Conservation (phyloP, 2,113 vertebrate species). For the Acrocephalus arundinaceus region DNA sequence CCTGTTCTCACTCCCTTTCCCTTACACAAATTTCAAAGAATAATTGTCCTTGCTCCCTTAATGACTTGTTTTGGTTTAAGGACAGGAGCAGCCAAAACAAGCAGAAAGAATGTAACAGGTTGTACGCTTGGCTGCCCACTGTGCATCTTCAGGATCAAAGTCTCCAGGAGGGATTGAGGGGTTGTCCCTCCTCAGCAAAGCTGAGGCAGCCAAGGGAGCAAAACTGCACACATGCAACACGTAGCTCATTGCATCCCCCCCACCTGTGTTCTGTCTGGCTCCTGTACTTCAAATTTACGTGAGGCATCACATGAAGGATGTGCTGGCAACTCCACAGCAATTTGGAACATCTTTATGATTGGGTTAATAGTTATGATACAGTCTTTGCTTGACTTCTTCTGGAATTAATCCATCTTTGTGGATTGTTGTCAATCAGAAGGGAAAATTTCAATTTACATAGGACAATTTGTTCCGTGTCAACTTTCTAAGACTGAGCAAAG, state of each 20-base stretch:
- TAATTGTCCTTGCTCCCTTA: background rate
- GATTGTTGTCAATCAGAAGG: constrained; percentile 51
- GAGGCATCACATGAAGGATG: rapidly evolving
- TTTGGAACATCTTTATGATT: constrained; percentile 9
- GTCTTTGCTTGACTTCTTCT: constrained; percentile 42
- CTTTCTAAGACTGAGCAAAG: constrained; percentile 53
- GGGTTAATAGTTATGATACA: constrained; percentile 25
- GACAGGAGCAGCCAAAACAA: background rate
- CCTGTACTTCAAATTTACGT: rapidly evolving
- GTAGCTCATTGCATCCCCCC: background rate
- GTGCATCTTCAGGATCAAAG: background rate
- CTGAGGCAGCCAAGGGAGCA: background rate
- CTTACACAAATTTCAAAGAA: background rate
- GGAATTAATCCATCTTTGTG: constrained; percentile 63
- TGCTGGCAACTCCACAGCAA: background rate
- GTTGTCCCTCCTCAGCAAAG: background rate
- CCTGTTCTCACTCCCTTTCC: background rate
- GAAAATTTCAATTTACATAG: constrained; percentile 61
- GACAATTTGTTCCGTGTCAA: constrained; percentile 66
- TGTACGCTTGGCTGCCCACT: background rate
- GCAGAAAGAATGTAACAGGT: background rate
- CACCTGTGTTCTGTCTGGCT: background rate
- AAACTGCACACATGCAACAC: background rate
- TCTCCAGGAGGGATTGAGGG: background rate
- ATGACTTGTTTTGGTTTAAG: constrained; percentile 3